These are phyloP conservation scores for Dryobotodes eremita DNA, from an alignment of 2,888 invertebrate genomes.

Conservation along the genomic window DNA sequence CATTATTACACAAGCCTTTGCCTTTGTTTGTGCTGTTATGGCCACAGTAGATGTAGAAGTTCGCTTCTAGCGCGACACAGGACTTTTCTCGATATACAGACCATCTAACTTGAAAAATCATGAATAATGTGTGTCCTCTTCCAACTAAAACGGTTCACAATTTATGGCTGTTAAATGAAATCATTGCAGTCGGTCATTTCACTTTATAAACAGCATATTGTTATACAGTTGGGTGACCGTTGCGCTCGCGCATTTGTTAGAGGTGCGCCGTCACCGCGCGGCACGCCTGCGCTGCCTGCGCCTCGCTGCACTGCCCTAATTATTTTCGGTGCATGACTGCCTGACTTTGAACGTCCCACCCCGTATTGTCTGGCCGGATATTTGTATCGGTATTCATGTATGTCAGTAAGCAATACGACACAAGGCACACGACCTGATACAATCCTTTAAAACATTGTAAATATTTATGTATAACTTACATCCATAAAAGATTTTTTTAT, in stretches of 20 bases:
- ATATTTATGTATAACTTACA: conserved; percentile 41
- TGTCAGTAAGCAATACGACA: conserved; percentile 34
- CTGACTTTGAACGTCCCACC: conserved; percentile 62
- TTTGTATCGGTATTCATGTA: conserved; percentile 52
- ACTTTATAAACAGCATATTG: conserved; percentile 64
- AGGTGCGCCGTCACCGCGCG: conserved; percentile 61
- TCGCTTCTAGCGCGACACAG: not conserved
- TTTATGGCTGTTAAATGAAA: conserved; percentile 56
- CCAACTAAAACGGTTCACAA: conserved; percentile 38
- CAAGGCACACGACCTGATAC: conserved; percentile 46
- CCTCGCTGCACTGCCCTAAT: conserved; percentile 66
- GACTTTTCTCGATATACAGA: conserved; percentile 19
- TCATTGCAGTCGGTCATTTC: conserved; percentile 56
- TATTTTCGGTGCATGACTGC: conserved; percentile 68
- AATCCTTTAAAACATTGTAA: conserved; percentile 33
- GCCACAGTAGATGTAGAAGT: not conserved
- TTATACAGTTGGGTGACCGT: conserved; percentile 68
- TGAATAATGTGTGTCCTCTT: conserved; percentile 25
- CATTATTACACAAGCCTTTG: conserved; percentile 22
- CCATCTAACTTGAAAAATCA: conserved; percentile 23
- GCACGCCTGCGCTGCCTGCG: conserved; percentile 54
- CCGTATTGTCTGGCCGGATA: conserved; percentile 51
- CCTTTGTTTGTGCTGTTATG: conserved; percentile 9
- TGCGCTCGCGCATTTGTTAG: conserved; percentile 61
- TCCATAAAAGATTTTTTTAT: conserved; percentile 47